Conservation (phyloP, 2,113 vertebrate species). For the Melanotaenia duboulayi region DNA sequence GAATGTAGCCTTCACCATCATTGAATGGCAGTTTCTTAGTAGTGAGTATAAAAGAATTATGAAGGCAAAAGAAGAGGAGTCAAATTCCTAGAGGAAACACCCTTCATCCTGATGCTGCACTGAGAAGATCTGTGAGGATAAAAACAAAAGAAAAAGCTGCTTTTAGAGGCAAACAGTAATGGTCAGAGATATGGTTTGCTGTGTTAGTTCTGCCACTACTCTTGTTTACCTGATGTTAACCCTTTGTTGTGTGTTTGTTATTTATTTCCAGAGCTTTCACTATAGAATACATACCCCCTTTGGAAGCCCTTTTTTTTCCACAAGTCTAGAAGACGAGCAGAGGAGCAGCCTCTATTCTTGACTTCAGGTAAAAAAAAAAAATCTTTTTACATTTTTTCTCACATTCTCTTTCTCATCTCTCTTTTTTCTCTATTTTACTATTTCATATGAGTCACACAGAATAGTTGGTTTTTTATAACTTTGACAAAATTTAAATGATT, state of each 20-base stretch:
- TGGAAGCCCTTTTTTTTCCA: slow-evolving; percentile 17
- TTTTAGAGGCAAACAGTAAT: slow-evolving; percentile 17
- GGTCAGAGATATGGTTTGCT: slow-evolving; percentile 27
- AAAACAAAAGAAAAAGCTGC: not conserved
- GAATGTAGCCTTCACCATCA: slow-evolving; percentile 41
- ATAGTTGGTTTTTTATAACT: not conserved
- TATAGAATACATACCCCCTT: not conserved
- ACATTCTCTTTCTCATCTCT: not conserved
- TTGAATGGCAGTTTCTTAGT: slow-evolving; percentile 68
- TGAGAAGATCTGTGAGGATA: slow-evolving; percentile 17
- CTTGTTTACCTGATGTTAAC: slow-evolving; percentile 29
- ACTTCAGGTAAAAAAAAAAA: slow-evolving; percentile 37
- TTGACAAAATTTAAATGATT: no score
- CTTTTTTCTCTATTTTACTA: not conserved
- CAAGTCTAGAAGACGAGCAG: slow-evolving; percentile 19
- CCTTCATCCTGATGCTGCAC: not conserved
- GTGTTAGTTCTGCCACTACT: not conserved
- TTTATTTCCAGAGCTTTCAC: slow-evolving; percentile 57
- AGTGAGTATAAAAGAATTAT: slow-evolving; percentile 12
- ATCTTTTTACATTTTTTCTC: not conserved
- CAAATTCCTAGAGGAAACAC: slow-evolving; percentile 7
- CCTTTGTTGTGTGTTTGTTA: slow-evolving; percentile 48
- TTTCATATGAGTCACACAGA: not conserved
- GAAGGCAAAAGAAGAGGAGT: not conserved
- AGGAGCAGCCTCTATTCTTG: slow-evolving; percentile 10